These are phyloP conservation scores for Lampropteryx suffumata DNA, from an alignment of 2,888 invertebrate species.

Conservation along the genomic window DNA sequence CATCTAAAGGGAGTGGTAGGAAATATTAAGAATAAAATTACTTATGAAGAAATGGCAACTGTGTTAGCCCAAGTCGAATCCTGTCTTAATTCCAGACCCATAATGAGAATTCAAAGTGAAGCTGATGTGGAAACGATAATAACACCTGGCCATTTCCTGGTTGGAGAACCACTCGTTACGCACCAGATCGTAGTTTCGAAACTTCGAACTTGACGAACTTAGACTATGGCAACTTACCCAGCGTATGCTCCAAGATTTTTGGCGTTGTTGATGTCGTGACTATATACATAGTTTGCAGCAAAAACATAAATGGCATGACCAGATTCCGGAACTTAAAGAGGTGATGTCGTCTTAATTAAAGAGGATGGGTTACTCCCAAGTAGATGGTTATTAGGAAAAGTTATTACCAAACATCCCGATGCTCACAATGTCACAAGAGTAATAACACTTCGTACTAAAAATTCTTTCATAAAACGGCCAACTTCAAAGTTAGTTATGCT, in stretches of 20 bases:
- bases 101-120: neutral
- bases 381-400: slow-evolving; percentile 25
- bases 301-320: neutral
- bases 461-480: neutral
- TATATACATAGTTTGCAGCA: too few species aligned
- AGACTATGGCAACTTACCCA: neutral
- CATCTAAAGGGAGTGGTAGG: too few species aligned
- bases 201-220: neutral
- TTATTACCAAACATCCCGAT: too few species aligned
- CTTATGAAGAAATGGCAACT: too few species aligned
- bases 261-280: too few species aligned
- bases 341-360: neutral
- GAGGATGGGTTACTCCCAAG: neutral
- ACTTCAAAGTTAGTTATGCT: too few species aligned
- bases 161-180: too few species aligned
- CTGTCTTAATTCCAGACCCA: too few species aligned
- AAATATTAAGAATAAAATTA: neutral
- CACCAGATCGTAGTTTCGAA: neutral
- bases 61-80: too few species aligned
- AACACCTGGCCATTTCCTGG: too few species aligned
- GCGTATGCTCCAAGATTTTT: neutral
- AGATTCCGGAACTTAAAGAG: neutral
- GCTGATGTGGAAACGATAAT: too few species aligned
- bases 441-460: neutral
- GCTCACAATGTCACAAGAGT: too few species aligned